Evolutionary conservation across 2,113 vertebrate species (phyloP), one percentile per base, ranked within the genome.

Genomic region (Steatornis caripensis): DNA sequence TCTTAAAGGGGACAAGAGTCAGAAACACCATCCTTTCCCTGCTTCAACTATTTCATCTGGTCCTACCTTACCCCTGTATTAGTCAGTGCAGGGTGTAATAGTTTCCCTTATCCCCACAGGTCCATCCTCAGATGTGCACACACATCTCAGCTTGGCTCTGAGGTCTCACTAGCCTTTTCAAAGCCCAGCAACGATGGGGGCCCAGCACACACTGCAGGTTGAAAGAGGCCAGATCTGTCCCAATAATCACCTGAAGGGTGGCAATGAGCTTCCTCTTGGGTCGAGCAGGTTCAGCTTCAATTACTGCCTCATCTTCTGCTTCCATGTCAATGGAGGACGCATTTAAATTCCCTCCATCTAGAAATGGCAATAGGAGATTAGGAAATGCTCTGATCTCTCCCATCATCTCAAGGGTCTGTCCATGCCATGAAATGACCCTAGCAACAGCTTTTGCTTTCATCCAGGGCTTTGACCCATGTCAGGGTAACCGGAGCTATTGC

Each of bases 301-400:
- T 53, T 43, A 84, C 93, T n/a, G 69, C 60, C 48, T 98, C 98
- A 18, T 97, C 97, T 36, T 98, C 98, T 74, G 72, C 94, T 68
- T 97, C 97, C 84, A 89, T 82, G 30, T 98, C 98, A 87, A 98
- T 77, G 54, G 95, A 96, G 49, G 95, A 93, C 41, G 94, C 89
- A 61, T 97, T 97, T 77, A 98, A 84, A 76, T 98, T 97, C 43
- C 87, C 95, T 76, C 96, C 98, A 64, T 98, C 98, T 99, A 95
- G 57, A 86, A 96, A 96, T 1, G n/a, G 68, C 49, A 96, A 39
- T 18, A 91, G 53, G 43, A 36, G 37, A 45, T 53, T 46, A 45
- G 70, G 49, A 94, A 91, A 93, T 49, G 55, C 57, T 65, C 41
- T 68, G 36, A 36, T 62, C 39, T 74, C 4, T 1, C 72, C 55